Percentiles rank a stretch among this genome's conserved stretches.
These are phyloP conservation scores for Heliconius hermathena DNA, from an alignment of 1,140 invertebrate genomes.

Conservation along the genomic window DNA sequence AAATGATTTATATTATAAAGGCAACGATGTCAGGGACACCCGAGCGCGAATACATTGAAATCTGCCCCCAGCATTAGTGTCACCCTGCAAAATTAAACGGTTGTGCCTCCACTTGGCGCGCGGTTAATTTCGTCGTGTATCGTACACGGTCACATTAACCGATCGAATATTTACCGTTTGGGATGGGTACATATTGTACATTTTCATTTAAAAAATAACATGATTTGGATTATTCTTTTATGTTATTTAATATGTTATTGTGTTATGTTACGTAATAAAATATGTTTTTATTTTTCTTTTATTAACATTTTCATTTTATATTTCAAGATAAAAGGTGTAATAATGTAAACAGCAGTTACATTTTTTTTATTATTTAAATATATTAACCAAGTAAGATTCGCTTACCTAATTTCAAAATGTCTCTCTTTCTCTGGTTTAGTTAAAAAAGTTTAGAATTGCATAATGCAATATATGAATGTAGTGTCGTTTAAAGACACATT, in stretches of 20 bases:
- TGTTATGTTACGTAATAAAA: too few species aligned
- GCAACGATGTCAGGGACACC: slow-evolving; percentile 42
- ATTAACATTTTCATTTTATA: too few species aligned
- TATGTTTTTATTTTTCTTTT: too few species aligned
- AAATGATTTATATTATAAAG: background rate
- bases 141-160: slow-evolving; percentile 50
- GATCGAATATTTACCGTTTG: slow-evolving; percentile 20
- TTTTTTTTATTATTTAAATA: too few species aligned
- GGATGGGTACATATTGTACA: background rate
- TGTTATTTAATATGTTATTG: background rate
- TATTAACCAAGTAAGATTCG: too few species aligned
- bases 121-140: slow-evolving; percentile 46
- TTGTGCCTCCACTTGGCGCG: slow-evolving; percentile 28
- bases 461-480: too few species aligned
- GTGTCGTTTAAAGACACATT: too few species aligned
- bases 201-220: background rate
- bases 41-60: slow-evolving; percentile 52
- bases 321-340: too few species aligned
- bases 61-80: slow-evolving; percentile 65
- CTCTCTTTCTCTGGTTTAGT: too few species aligned
- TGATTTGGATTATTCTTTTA: background rate
- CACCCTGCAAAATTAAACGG: slow-evolving; percentile 60
- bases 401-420: too few species aligned
- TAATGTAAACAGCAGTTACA: too few species aligned
- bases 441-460: too few species aligned